Conservation (phyloP, 2,888 invertebrate genomes). For the Pemphredon lugubris region DNA sequence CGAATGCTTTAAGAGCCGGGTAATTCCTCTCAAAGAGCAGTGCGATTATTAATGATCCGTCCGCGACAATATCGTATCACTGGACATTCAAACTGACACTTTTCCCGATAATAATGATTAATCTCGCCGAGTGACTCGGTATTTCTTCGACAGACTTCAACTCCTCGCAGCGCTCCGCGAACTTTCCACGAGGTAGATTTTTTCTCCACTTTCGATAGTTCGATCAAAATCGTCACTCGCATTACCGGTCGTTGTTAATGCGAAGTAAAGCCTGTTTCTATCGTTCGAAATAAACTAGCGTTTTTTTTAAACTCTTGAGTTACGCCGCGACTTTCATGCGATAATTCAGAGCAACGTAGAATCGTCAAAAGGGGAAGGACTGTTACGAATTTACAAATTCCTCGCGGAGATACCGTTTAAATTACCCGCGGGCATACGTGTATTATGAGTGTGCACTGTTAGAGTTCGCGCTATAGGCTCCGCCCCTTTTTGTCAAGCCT, state of each 20-base stretch:
- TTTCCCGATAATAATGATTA: constrained; percentile 55
- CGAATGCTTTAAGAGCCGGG: background rate
- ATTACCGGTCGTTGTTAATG: background rate
- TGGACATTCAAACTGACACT: constrained; percentile 42
- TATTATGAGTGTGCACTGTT: too few species aligned
- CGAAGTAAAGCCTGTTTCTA: constrained; percentile 9
- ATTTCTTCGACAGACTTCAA: constrained; percentile 31
- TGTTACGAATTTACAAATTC: too few species aligned
- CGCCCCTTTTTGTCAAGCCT: too few species aligned
- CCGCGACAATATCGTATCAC: constrained; percentile 44
- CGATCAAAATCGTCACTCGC: background rate
- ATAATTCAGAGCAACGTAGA: too few species aligned
- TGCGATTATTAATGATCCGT: constrained; percentile 55
- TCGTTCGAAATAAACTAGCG: too few species aligned
- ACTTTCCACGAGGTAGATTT: constrained; percentile 27
- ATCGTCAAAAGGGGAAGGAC: too few species aligned
- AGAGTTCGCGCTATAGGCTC: too few species aligned
- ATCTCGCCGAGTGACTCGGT: constrained; percentile 45
- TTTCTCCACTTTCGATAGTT: constrained; percentile 22
- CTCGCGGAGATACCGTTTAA: too few species aligned
- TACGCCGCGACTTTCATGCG: too few species aligned
- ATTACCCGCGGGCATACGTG: too few species aligned
- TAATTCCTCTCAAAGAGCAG: constrained; percentile 17
- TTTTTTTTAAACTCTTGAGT: too few species aligned
- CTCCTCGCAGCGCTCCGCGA: constrained; percentile 2